A percentile compares a stretch with the other conserved stretches of the same genome.
Evolutionary conservation across 2,113 vertebrate species (phyloP).

Genomic region (Pavo muticus): DNA sequence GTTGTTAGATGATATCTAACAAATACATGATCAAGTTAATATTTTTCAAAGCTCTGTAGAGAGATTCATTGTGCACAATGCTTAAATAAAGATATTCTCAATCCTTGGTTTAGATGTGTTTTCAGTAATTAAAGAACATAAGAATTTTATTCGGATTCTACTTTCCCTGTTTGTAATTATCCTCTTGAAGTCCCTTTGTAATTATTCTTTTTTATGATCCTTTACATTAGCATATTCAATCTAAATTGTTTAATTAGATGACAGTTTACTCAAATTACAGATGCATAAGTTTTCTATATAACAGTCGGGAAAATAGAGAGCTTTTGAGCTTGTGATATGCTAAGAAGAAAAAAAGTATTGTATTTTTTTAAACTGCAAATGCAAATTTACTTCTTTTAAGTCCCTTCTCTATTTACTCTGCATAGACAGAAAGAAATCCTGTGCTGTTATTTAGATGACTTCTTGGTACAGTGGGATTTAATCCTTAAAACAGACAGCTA

Average conservation of each 20-base stretch:
- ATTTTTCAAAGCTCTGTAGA: conserved; percentile 50
- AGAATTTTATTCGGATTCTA: conserved; percentile 65
- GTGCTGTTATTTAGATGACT: background rate
- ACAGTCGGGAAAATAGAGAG: conserved; percentile 46
- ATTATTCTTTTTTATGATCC: conserved; percentile 68
- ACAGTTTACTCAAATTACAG: conserved; percentile 75
- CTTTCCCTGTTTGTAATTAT: conserved; percentile 75
- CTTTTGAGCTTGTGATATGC: conserved; percentile 43
- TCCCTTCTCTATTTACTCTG: conserved; percentile 7
- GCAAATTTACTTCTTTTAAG: conserved; percentile 13
- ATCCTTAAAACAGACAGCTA: background rate
- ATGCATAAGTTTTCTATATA: conserved; percentile 65
- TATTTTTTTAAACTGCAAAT: conserved; percentile 21
- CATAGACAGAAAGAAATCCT: background rate
- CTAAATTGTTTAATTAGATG: conserved; percentile 76
- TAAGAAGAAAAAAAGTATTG: background rate
- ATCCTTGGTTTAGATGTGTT: conserved; percentile 54
- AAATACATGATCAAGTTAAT: conserved; percentile 25
- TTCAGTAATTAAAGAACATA: conserved; percentile 76
- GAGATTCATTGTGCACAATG: background rate
- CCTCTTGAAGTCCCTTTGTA: conserved; percentile 73
- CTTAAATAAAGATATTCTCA: conserved; percentile 68
- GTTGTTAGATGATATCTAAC: background rate
- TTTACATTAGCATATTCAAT: conserved; percentile 76
- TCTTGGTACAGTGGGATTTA: background rate